Percentiles rank a stretch among this genome's conserved stretches.
These are phyloP conservation scores for Tinea semifulvella DNA, from an alignment of 2,888 invertebrate species.

Conservation along the genomic window DNA sequence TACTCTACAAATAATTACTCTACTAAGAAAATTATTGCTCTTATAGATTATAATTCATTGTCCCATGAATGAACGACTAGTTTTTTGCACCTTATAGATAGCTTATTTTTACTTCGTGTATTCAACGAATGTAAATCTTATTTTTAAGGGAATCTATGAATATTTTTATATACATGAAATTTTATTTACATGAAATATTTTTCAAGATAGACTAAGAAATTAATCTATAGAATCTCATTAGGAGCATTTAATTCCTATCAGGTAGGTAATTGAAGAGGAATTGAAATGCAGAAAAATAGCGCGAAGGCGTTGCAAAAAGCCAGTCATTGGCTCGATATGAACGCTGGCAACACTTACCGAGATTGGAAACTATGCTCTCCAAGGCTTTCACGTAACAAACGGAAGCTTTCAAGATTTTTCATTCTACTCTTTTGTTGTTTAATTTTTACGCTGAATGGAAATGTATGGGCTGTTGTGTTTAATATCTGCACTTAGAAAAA, in stretches of 20 bases:
- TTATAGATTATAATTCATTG: too few relatives aligned
- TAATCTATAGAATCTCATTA: not conserved
- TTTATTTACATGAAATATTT: too few relatives aligned
- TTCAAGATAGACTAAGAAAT: too few relatives aligned
- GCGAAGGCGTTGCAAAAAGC: constrained; percentile 17
- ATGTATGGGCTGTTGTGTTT: constrained; percentile 2
- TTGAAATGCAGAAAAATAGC: constrained; percentile 7
- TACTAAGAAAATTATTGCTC: not conserved
- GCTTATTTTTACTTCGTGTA: too few relatives aligned
- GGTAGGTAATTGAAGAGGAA: constrained; percentile 6
- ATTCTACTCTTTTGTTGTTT: constrained; percentile 10
- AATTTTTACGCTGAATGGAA: constrained; percentile 7
- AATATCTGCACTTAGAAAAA: too few relatives aligned
- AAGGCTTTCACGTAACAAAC: constrained; percentile 34
- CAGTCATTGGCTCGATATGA: constrained; percentile 34
- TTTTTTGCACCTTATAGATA: too few relatives aligned
- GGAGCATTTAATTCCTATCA: not conserved
- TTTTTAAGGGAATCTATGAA: too few relatives aligned
- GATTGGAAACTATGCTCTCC: constrained; percentile 38
- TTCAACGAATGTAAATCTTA: too few relatives aligned
- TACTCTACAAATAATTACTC: not conserved
- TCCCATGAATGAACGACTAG: too few relatives aligned
- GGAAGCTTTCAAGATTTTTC: constrained; percentile 41
- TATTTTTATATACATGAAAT: too few relatives aligned
- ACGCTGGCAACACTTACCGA: constrained; percentile 45